phyloP scores from a whole-genome alignment of 2,113 vertebrate species.

The Atrichornis clamosus region DNA sequence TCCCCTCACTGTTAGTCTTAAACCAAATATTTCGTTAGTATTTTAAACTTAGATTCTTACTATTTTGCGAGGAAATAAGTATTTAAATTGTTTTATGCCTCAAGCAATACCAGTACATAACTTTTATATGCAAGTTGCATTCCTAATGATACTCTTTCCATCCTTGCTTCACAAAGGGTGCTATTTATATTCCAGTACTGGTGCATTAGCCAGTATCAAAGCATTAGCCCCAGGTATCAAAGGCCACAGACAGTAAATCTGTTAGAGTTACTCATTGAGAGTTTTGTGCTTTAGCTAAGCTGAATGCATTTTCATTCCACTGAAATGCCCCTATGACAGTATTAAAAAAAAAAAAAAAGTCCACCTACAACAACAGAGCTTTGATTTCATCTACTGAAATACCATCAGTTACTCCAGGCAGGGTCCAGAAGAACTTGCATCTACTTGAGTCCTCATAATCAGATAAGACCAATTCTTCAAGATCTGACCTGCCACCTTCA shows the following conservation, averaged over 20 bases:
- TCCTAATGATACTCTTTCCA: neutral
- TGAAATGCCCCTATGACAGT: neutral
- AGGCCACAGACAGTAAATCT: neutral
- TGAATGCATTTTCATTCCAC: neutral
- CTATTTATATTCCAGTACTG: neutral
- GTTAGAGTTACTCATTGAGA: neutral
- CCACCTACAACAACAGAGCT: neutral
- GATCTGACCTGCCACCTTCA: neutral
- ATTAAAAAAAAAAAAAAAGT: neutral
- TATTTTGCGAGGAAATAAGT: neutral
- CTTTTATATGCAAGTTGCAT: neutral
- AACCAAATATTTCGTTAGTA: neutral
- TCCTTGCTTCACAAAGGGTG: neutral
- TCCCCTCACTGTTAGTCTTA: neutral
- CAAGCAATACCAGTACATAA: neutral
- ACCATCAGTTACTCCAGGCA: neutral
- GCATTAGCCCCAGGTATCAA: neutral
- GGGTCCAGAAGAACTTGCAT: neutral
- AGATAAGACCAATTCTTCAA: neutral
- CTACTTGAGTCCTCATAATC: accelerated
- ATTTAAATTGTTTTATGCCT: neutral
- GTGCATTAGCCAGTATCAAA: too few relatives aligned
- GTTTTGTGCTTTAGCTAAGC: neutral
- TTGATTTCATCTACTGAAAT: neutral
- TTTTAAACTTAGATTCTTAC: neutral